phyloP scores from a whole-genome alignment of 2,113 vertebrate genomes.

The Equus przewalskii region DNA sequence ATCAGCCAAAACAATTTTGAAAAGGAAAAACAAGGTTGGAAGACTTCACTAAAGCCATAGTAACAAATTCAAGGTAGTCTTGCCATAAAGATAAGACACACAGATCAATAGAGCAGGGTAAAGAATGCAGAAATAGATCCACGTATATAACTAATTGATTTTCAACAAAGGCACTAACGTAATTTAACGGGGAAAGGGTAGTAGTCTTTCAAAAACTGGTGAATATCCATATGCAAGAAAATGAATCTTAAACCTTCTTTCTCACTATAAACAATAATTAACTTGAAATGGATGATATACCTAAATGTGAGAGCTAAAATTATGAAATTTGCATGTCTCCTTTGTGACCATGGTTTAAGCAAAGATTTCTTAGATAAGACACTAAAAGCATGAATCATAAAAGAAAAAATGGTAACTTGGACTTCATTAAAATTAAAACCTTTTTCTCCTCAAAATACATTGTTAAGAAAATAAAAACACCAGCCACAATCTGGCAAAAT shows the following conservation, averaged over 20 bases:
- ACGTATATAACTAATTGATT: neutral
- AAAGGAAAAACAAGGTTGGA: neutral
- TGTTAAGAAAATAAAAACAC: neutral
- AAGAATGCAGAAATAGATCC: neutral
- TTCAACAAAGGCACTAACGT: neutral
- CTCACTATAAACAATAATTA: neutral
- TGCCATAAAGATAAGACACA: neutral
- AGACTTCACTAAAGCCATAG: neutral
- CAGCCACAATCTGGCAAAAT: neutral
- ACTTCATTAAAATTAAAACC: neutral
- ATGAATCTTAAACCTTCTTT: neutral
- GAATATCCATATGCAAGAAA: neutral
- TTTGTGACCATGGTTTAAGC: neutral
- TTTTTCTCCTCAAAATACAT: neutral
- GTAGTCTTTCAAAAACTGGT: neutral
- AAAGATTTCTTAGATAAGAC: neutral
- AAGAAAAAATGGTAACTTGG: neutral
- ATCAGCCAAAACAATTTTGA: neutral
- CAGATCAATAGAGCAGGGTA: neutral
- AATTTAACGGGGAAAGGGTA: neutral
- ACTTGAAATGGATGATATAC: neutral
- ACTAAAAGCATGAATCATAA: neutral
- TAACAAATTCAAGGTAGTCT: neutral
- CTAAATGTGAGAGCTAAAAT: neutral
- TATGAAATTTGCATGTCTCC: neutral